Evolutionary conservation across 2,797 vertebrate genomes (phyloP).

Genomic region (Mycteria americana): DNA sequence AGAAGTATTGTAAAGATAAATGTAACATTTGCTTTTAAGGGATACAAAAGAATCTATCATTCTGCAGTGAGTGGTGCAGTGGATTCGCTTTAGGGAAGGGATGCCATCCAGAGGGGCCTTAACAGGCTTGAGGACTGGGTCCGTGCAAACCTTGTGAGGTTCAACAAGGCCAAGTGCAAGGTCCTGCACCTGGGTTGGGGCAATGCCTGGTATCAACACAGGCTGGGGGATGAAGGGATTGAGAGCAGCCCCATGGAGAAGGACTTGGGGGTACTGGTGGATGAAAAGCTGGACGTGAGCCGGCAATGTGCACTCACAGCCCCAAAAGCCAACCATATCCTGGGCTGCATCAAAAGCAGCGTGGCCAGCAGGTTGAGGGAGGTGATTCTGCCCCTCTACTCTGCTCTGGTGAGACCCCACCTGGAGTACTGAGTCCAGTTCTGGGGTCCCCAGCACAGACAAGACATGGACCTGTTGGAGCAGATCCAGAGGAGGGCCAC

Average conservation of each 20-base stretch:
- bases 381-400: neutral
- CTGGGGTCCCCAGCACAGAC: too few relatives aligned
- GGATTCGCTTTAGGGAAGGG: neutral
- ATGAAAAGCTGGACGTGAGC: neutral
- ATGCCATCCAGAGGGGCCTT: neutral
- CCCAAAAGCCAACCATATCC: neutral
- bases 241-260: too few relatives aligned
- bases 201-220: fast-evolving
- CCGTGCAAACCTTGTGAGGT: fast-evolving
- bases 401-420: neutral
- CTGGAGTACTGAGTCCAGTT: neutral
- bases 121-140: neutral
- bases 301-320: fast-evolving
- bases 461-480: too few relatives aligned
- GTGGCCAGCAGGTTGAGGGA: fast-evolving
- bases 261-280: too few relatives aligned
- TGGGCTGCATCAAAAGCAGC: neutral
- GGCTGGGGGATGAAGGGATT: too few relatives aligned
- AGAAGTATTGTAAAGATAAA: neutral
- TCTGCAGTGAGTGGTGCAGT: neutral
- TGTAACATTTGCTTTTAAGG: neutral
- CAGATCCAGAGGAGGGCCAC: neutral
- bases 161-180: neutral
- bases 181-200: neutral
- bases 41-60: neutral